Evolutionary conservation across 2,113 vertebrate species (phyloP).

Genomic region (Papio anubis): DNA sequence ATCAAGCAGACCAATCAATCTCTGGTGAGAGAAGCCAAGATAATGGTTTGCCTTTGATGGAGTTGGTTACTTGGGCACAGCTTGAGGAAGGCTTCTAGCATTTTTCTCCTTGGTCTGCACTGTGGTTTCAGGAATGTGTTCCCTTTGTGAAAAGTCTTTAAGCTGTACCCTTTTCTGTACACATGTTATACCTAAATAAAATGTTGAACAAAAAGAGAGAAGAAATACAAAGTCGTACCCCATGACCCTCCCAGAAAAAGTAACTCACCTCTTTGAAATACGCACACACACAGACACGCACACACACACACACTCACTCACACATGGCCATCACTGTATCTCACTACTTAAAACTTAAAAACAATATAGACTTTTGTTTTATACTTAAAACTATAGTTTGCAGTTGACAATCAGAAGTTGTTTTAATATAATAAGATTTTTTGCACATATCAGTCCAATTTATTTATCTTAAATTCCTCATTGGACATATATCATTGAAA

Average conservation of each 20-base stretch:
- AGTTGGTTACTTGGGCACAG: neutral
- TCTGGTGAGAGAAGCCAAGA: neutral
- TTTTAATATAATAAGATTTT: neutral
- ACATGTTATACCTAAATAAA: neutral
- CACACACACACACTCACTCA: neutral
- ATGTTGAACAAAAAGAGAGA: neutral
- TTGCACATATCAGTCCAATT: neutral
- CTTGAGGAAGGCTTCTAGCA: neutral
- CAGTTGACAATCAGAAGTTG: neutral
- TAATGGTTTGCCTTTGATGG: neutral
- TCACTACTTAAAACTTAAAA: neutral
- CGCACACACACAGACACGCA: neutral
- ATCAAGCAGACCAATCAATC: neutral
- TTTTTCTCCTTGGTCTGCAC: neutral
- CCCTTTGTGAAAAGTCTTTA: neutral
- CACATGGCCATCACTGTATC: neutral
- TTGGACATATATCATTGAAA: neutral
- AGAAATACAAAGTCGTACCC: neutral
- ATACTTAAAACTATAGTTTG: neutral
- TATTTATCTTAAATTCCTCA: constrained; percentile 1
- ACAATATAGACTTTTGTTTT: too few relatives aligned
- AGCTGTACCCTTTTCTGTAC: neutral
- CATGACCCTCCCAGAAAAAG: neutral
- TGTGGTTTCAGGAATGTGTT: neutral
- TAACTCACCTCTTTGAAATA: neutral